phyloP scores from a whole-genome alignment of 2,113 vertebrate species.

The Struthidea cinerea region DNA sequence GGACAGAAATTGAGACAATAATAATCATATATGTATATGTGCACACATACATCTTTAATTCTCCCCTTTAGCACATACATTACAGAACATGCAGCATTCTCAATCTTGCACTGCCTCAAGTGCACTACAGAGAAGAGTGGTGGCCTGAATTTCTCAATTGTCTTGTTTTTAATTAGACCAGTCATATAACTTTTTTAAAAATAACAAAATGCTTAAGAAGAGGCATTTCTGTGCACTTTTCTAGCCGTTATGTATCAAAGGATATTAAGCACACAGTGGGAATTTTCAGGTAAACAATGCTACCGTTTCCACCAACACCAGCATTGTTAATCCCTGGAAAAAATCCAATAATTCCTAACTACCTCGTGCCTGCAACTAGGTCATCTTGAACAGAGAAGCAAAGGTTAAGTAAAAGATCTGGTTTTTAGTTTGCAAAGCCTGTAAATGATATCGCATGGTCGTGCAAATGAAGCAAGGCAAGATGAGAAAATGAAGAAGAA shows the following conservation, averaged over 20 bases:
- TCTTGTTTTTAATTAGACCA: not conserved
- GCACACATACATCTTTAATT: not conserved
- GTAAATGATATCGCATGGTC: conserved; percentile 71
- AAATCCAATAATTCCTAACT: conserved; percentile 5
- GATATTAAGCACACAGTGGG: not conserved
- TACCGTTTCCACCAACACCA: not conserved
- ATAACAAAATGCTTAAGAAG: not conserved
- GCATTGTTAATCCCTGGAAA: not conserved
- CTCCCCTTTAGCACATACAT: not conserved
- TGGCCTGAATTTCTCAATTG: not conserved
- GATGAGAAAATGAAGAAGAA: conserved; percentile 77
- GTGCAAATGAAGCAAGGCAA: conserved; percentile 75
- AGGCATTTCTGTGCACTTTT: not conserved
- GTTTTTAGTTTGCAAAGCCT: conserved; percentile 66
- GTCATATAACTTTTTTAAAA: not conserved
- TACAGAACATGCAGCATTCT: not conserved
- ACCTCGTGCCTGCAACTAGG: conserved; percentile 52
- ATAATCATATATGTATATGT: not conserved
- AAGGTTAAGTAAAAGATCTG: conserved; percentile 53
- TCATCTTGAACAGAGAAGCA: conserved; percentile 61
- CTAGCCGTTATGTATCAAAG: not conserved
- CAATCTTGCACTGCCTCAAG: not conserved
- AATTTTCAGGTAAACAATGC: conserved; percentile 5
- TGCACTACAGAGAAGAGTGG: not conserved
- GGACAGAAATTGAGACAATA: not conserved